Evolutionary conservation across 2,797 vertebrate species (phyloP).

Genomic region (Spea hammondii): DNA sequence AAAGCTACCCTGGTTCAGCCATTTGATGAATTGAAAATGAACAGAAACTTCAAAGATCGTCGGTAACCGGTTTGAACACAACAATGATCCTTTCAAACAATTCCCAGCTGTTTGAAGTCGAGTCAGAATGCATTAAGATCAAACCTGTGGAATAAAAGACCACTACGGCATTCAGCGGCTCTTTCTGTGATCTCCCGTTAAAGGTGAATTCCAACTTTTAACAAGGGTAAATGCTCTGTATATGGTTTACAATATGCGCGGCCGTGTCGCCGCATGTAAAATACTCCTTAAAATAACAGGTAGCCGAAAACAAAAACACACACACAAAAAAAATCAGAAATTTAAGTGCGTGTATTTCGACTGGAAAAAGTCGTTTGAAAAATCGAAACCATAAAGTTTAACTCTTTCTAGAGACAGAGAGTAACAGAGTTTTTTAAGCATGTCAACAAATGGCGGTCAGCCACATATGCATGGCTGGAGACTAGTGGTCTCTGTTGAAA

Average conservation of each 20-base stretch:
- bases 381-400: too few relatives aligned
- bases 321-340: too few relatives aligned
- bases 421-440: too few relatives aligned
- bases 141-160: conserved; percentile 54
- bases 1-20: conserved; percentile 33
- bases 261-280: background rate
- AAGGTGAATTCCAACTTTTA: conserved; percentile 53
- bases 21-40: conserved; percentile 52
- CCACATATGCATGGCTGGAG: too few relatives aligned
- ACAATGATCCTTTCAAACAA: conserved; percentile 44
- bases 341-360: too few relatives aligned
- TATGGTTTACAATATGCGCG: conserved; percentile 1
- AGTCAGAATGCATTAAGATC: conserved; percentile 54
- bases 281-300: background rate
- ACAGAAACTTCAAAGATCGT: conserved; percentile 51
- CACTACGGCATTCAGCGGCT: conserved; percentile 12
- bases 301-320: too few relatives aligned
- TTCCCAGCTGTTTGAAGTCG: conserved; percentile 51
- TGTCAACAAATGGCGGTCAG: too few relatives aligned
- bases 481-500: too few relatives aligned
- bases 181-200: conserved; percentile 51
- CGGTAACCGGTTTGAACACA: conserved; percentile 49
- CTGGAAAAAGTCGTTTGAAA: too few relatives aligned
- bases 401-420: too few relatives aligned
- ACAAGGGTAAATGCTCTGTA: conserved; percentile 33